Evolutionary conservation across 2,888 invertebrate species (phyloP).

Genomic region (Laspeyria flexula): DNA sequence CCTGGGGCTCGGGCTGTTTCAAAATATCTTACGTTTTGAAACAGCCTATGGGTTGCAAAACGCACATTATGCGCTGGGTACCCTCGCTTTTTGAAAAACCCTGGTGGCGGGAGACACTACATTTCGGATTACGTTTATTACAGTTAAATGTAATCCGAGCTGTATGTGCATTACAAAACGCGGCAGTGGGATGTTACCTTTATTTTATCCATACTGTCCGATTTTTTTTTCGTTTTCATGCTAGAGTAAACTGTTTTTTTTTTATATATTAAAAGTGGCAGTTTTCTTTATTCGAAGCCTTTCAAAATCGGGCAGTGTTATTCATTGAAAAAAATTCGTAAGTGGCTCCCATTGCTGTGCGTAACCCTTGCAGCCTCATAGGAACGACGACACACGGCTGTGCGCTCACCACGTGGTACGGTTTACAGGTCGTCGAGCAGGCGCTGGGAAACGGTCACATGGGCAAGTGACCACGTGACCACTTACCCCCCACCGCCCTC

Average conservation of each 20-base stretch:
- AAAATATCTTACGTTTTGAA: constrained; percentile 55
- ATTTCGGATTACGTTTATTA: constrained; percentile 29
- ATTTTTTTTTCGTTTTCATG: not conserved
- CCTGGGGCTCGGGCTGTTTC: constrained; percentile 73
- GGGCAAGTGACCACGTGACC: constrained; percentile 70
- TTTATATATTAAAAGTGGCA: too few relatives aligned
- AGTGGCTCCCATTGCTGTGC: constrained; percentile 50
- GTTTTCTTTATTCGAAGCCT: too few relatives aligned
- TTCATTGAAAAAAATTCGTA: not conserved
- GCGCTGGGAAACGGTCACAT: constrained; percentile 75
- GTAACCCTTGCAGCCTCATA: constrained; percentile 68
- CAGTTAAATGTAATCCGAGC: constrained; percentile 44
- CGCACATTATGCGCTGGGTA: constrained; percentile 71
- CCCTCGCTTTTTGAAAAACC: constrained; percentile 70
- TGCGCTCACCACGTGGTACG: constrained; percentile 71
- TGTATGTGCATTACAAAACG: constrained; percentile 54
- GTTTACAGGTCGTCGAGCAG: constrained; percentile 79
- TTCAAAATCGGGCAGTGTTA: not conserved
- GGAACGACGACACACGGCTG: constrained; percentile 85
- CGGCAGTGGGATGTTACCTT: constrained; percentile 54
- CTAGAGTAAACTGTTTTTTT: not conserved
- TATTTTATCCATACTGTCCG: constrained; percentile 15
- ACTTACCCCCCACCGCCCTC: too few relatives aligned
- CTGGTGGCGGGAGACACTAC: constrained; percentile 76
- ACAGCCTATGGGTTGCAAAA: constrained; percentile 55